Evolutionary conservation across 2,888 invertebrate species (phyloP).

Genomic region (Phaedon cochleariae): DNA sequence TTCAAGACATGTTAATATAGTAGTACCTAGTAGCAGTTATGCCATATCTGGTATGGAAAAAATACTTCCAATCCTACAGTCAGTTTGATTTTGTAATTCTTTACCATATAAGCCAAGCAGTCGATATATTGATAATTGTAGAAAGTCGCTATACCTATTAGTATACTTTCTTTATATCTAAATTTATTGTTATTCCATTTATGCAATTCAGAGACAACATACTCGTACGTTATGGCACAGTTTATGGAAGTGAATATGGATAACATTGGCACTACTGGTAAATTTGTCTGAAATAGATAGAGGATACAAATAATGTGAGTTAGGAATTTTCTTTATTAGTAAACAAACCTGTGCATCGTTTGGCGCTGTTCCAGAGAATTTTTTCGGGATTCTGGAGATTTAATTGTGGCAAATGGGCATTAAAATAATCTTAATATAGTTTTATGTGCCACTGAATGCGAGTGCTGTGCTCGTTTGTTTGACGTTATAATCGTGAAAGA

Average conservation of each 20-base stretch:
- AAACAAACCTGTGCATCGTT: slow-evolving; percentile 13
- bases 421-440: not conserved
- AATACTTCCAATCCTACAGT: not conserved
- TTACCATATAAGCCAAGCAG: slow-evolving; percentile 11
- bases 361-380: slow-evolving; percentile 5
- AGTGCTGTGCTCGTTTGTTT: not conserved
- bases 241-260: no score
- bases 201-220: no score
- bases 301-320: not conserved
- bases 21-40: not conserved
- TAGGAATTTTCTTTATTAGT: slow-evolving; percentile 2
- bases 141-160: slow-evolving; percentile 1
- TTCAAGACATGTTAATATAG: not conserved
- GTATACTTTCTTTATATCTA: slow-evolving; percentile 11
- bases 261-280: no score
- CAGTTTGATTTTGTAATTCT: not conserved
- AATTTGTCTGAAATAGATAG: not conserved
- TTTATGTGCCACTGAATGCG: not conserved
- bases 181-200: slow-evolving; percentile 1
- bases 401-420: slow-evolving; percentile 8
- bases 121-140: no score
- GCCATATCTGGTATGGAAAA: not conserved
- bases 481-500: not conserved
- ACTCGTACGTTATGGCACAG: no score
- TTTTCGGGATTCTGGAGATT: slow-evolving; percentile 6